Conservation (phyloP, 2,797 vertebrate species). For the Fringilla coelebs region DNA sequence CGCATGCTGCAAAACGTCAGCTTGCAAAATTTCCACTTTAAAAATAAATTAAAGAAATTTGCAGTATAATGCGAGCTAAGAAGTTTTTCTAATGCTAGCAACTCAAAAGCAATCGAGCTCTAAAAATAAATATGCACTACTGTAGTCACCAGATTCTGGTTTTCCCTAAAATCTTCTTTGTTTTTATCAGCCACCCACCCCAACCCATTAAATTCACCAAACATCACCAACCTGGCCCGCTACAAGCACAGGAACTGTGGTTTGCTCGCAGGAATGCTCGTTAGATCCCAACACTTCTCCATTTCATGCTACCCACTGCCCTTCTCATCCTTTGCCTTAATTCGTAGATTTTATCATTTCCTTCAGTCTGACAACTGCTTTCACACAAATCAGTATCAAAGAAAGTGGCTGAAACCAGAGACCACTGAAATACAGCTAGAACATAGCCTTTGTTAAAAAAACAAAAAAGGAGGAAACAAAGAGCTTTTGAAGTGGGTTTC, state of each 20-base stretch:
- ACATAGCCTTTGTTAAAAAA: neutral
- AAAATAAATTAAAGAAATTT: conserved; percentile 69
- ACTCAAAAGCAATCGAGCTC: conserved; percentile 1
- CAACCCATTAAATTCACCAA: neutral
- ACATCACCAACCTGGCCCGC: neutral
- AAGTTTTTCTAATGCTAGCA: conserved; percentile 42
- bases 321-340: conserved; percentile 30
- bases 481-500: conserved; percentile 56
- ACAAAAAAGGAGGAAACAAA: neutral
- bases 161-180: neutral
- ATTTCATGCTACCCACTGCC: neutral
- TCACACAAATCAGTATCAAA: conserved; percentile 47
- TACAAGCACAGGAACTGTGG: neutral
- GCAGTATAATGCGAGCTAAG: conserved; percentile 38
- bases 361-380: conserved; percentile 61
- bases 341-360: conserved; percentile 14
- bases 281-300: neutral
- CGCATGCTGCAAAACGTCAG: conserved; percentile 71
- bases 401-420: conserved; percentile 45
- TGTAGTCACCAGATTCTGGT: conserved; percentile 4
- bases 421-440: conserved; percentile 42
- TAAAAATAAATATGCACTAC: conserved; percentile 54
- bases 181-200: neutral
- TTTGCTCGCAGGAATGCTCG: neutral
- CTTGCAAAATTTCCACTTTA: conserved; percentile 78